A percentile compares a stretch with the other conserved stretches of the same genome.
Conservation (phyloP, 2,888 invertebrate species). For the Tetragonisca angustula region DNA sequence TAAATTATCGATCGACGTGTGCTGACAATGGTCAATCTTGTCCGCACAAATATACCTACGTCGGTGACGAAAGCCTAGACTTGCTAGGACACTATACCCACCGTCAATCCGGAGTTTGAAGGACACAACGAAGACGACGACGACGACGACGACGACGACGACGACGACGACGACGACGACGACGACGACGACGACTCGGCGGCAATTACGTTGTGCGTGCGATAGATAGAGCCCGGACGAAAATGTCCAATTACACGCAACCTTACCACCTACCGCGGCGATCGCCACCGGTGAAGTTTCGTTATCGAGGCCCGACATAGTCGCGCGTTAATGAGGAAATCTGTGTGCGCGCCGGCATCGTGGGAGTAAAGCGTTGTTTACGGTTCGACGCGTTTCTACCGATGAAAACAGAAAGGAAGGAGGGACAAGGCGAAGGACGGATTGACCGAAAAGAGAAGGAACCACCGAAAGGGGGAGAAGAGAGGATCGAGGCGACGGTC, state of each 20-base stretch:
- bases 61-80: slow-evolving; percentile 5
- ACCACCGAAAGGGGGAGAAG: slow-evolving; percentile 67
- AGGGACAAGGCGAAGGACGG: slow-evolving; percentile 6
- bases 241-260: slow-evolving; percentile 66
- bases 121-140: background rate
- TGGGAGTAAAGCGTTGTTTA: slow-evolving; percentile 60
- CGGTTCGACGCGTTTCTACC: slow-evolving; percentile 62
- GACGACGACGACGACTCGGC: slow-evolving; percentile 14
- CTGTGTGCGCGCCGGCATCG: slow-evolving; percentile 46
- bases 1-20: slow-evolving; percentile 7
- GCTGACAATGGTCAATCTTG: slow-evolving; percentile 30
- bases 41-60: slow-evolving; percentile 1
- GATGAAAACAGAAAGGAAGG: slow-evolving; percentile 41
- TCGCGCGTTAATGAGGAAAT: slow-evolving; percentile 67
- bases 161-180: background rate
- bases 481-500: slow-evolving; percentile 72
- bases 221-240: slow-evolving; percentile 52
- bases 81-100: slow-evolving; percentile 38
- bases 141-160: slow-evolving; percentile 14
- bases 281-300: slow-evolving; percentile 55
- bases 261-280: slow-evolving; percentile 60
- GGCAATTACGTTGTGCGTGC: slow-evolving; percentile 56
- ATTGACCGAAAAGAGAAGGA: slow-evolving; percentile 72
- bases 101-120: slow-evolving; percentile 30
- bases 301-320: slow-evolving; percentile 61